A percentile compares a stretch with the other conserved stretches of the same genome.
phyloP scores from a whole-genome alignment of 1,140 invertebrate species.

The Holotrichia oblita region DNA sequence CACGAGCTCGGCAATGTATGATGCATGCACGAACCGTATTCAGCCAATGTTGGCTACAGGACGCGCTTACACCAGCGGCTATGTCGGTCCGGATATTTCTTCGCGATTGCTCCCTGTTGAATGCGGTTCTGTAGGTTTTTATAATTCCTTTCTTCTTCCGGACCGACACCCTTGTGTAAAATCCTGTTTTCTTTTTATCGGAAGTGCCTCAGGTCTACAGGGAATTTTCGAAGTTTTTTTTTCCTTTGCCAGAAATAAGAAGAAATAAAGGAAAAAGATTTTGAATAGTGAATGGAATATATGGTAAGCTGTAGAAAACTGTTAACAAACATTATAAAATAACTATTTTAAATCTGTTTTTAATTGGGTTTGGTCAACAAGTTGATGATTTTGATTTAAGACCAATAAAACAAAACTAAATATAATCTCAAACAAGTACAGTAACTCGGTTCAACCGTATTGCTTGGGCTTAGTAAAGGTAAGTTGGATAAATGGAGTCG shows the following conservation, averaged over 20 bases:
- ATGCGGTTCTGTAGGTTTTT: not conserved
- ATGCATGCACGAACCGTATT: constrained; percentile 8
- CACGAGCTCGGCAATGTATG: not conserved
- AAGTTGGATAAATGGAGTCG: no score
- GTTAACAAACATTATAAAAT: no score
- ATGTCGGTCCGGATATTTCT: not conserved
- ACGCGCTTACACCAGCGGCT: not conserved
- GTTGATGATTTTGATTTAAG: no score
- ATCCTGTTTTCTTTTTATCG: constrained; percentile 13
- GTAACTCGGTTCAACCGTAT: no score
- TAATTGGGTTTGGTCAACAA: no score
- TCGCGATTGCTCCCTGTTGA: not conserved
- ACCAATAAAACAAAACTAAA: no score
- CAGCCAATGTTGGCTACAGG: not conserved
- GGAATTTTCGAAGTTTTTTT: not conserved
- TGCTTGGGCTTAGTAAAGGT: no score
- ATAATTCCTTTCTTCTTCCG: constrained; percentile 15
- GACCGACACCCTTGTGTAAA: constrained; percentile 17
- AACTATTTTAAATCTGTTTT: no score
- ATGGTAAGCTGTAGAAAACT: no score
- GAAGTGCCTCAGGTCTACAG: not conserved
- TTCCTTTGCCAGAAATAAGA: not conserved
- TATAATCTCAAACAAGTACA: no score
- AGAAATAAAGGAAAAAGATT: not conserved
- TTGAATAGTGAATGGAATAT: no score